Base-by-base conservation (phyloP, 2,113 vertebrate genomes). In the Thunnus maccoyii region DNA sequence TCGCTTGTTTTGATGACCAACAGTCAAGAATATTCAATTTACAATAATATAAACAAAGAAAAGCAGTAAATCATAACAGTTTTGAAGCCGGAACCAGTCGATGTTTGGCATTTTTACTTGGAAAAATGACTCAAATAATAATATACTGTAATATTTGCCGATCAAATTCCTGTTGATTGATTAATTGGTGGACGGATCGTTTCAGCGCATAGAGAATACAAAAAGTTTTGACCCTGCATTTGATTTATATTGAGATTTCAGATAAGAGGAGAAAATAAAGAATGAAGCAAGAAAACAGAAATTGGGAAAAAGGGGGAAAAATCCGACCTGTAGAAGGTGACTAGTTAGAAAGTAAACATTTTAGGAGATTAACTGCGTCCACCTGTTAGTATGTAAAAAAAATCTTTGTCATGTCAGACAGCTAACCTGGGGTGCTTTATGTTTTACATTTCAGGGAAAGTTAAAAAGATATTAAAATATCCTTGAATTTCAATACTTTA, bases 391-490 rank as follows among this genome's bases (percentile, higher is more conserved):
- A 17, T 18, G 27, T 66, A 27, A 58, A 71, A 58, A 71, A 70
- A 62, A 75, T n/a, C 1, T 58, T 15, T 55, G 22, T 27, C 27
- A 50, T 47, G 54, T 62, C 78, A 62, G 44, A 54, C 32, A 36
- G 2, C 7, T 41, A 2, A 41, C 7, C 17, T 1, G 46, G 10
- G 2, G 16, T 56, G 66, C 74, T 77, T 17, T 58, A 46, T 47
- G 52, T 68, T 72, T 52, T 20, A 72, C 4, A 20, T 17, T 41
- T 13, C 8, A 74, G 32, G 11, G 1, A 2, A 51, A 48, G 58
- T 47, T 50, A 41, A 58, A 36, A 64, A 44, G 18, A 57, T 25
- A 52, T 65, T 52, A 85, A 85, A 54, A 61, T 76, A 76, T 41
- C 18, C 48, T 72, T 6, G 27, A 47, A 51, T 75, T 72, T 9